Evolutionary conservation across 2,113 vertebrate genomes (phyloP), one percentile per base, ranked within the genome.

Genomic region (Hylia prasina): DNA sequence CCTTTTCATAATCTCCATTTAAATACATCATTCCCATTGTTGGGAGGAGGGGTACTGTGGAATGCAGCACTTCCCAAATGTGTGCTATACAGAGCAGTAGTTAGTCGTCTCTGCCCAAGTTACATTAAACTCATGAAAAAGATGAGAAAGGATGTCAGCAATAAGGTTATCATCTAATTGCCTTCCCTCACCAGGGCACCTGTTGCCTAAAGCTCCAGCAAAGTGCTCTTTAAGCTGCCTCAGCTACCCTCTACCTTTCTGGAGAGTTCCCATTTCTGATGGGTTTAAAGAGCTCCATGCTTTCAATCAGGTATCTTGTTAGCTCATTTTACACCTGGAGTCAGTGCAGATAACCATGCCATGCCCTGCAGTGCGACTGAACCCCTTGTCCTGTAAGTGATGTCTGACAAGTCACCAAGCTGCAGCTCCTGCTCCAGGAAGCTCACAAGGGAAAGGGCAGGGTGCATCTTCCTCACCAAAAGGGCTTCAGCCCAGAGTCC

Each of bases 1-100:
- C 57, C 5, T 82, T 95, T 93, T 76, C 50, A 30, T 72, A 82
- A 87, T 85, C 78, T 69, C 71, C 71, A 69, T 83, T 79, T 71
- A 88, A 92, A 95, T n/a, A 72, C 37, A 69, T 90, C 22, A 33
- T 90, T 76, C 63, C 65, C 11, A 12, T 25, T 27, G 35, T 31
- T 72, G 66, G 61, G 48, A 85, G 73, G 45, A 85, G 31, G 23
- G 47, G 8, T 53, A 5, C 57, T n/a, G 9, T 51, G 82, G 57
- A 91, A 89, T 44, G 56, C 33, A 84, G 56, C 48, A 39, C 65
- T 71, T 89, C 44, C 44, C 47, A 84, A 44, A 73, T 6, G 20
- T n/a, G 40, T 35, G 14, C 33, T 54, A 4, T 8, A 22, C 24
- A 93, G 44, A 71, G 47, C 33, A 82, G 51, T 6, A 28, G 40